phyloP scores from a whole-genome alignment of 2,113 vertebrate species.

The Myotis yumanensis region DNA sequence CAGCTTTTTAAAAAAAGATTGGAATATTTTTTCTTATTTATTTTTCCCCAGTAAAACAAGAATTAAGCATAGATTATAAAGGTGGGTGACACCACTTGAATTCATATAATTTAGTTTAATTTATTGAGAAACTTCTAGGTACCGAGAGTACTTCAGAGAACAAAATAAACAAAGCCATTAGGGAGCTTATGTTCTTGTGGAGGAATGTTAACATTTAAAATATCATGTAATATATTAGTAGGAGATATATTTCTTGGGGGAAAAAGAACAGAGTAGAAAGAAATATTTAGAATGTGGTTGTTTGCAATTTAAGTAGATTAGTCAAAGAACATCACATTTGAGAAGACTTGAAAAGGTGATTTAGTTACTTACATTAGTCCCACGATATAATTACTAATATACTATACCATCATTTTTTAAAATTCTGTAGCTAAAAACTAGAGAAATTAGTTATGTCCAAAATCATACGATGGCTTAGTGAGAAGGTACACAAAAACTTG shows the following conservation, averaged over 20 bases:
- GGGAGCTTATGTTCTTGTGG: neutral
- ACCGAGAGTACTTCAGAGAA: neutral
- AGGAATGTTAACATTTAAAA: neutral
- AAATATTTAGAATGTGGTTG: neutral
- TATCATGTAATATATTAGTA: neutral
- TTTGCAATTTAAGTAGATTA: neutral
- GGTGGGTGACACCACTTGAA: neutral
- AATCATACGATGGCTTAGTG: neutral
- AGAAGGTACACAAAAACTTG: neutral
- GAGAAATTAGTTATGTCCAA: neutral
- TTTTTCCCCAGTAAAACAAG: neutral
- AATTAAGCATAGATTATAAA: neutral
- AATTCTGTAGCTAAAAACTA: neutral
- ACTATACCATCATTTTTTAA: neutral
- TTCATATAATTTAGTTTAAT: neutral
- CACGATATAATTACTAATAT: neutral
- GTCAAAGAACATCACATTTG: neutral
- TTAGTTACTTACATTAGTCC: neutral
- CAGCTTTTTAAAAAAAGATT: neutral
- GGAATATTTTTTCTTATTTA: neutral
- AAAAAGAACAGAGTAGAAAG: neutral
- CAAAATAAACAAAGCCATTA: neutral
- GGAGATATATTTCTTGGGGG: neutral
- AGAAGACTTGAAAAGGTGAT: neutral
- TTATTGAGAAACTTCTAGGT: neutral